phyloP scores from a whole-genome alignment of 2,888 invertebrate species.

The Synanthedon andrenaeformis region DNA sequence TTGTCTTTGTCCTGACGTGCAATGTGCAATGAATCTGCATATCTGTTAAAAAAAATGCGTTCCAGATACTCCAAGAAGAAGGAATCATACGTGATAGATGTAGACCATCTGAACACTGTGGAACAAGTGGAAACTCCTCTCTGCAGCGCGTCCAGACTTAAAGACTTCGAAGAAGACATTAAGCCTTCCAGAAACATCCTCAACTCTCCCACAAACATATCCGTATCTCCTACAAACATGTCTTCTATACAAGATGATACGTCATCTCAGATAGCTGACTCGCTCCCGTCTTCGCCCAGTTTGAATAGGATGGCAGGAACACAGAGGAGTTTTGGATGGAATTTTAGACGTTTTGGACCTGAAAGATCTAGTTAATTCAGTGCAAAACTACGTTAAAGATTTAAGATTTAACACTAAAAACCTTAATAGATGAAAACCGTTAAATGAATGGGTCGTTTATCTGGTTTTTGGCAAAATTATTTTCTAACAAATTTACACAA shows the following conservation, averaged over 20 bases:
- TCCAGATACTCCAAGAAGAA: slow-evolving; percentile 68
- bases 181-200: slow-evolving; percentile 34
- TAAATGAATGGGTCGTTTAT: too few relatives aligned
- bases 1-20: too few relatives aligned
- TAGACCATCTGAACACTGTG: slow-evolving; percentile 73
- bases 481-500: too few relatives aligned
- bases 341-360: slow-evolving; percentile 37
- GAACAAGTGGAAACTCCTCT: slow-evolving; percentile 79
- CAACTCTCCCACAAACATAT: slow-evolving; percentile 25
- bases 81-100: slow-evolving; percentile 72
- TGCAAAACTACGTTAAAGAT: not conserved
- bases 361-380: slow-evolving; percentile 5
- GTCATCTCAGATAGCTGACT: slow-evolving; percentile 26
- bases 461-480: too few relatives aligned
- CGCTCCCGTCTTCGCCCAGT: slow-evolving; percentile 34
- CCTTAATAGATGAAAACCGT: too few relatives aligned
- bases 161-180: slow-evolving; percentile 44
- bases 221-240: slow-evolving; percentile 29
- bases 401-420: not conserved
- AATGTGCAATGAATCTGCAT: too few relatives aligned
- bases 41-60: slow-evolving; percentile 1
- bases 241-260: slow-evolving; percentile 33
- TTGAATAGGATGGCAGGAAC: slow-evolving; percentile 33
- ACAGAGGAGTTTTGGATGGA: slow-evolving; percentile 51
- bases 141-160: slow-evolving; percentile 80